Conservation (phyloP, 2,113 vertebrate species). For the Ifrita kowaldi region DNA sequence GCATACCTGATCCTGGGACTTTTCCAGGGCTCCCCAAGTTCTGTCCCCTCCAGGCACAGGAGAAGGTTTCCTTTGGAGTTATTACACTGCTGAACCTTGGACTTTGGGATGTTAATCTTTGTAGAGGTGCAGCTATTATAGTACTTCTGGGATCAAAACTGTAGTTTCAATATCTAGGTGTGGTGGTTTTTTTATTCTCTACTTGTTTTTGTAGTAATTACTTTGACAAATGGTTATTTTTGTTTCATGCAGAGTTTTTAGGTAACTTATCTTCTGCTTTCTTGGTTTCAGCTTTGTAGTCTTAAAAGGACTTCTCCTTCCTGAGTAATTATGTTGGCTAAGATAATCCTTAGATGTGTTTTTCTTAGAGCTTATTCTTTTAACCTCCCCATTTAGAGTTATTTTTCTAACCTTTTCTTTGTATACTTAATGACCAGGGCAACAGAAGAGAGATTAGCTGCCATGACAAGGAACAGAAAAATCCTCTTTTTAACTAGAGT, state of each 20-base stretch:
- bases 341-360: slow-evolving; percentile 24
- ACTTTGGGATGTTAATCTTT: neutral
- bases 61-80: neutral
- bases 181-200: neutral
- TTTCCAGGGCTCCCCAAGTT: neutral
- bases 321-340: neutral
- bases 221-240: neutral
- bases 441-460: slow-evolving; percentile 32
- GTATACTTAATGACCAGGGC: slow-evolving; percentile 8
- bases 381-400: slow-evolving; percentile 28
- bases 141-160: neutral
- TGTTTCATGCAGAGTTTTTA: neutral
- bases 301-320: neutral
- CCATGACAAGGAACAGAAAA: slow-evolving; percentile 23
- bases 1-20: neutral
- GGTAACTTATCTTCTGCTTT: neutral
- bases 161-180: neutral
- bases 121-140: neutral
- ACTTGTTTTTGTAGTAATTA: neutral
- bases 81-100: neutral
- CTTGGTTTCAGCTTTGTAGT: neutral
- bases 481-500: neutral
- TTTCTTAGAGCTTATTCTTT: slow-evolving; percentile 29
- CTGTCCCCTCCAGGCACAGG: neutral
- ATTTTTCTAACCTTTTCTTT: slow-evolving; percentile 53